phyloP scores from a whole-genome alignment of 2,888 invertebrate genomes.

The Pachymerium ferrugineum region DNA sequence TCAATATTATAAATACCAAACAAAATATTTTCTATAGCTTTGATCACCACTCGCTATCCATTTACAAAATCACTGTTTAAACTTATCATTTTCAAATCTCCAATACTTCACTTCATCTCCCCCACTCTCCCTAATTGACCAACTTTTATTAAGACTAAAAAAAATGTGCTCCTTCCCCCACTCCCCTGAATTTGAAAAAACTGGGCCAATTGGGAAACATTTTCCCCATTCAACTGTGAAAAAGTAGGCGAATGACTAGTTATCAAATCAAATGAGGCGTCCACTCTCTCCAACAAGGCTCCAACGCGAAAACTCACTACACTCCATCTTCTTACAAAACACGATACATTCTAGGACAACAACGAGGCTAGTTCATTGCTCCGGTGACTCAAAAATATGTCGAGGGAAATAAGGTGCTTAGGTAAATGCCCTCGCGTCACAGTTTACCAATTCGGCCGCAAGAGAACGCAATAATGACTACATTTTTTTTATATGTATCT shows the following conservation, averaged over 20 bases:
- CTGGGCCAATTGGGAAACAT: not conserved
- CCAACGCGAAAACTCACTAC: not conserved
- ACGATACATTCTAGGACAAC: too few species aligned
- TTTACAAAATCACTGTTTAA: too few species aligned
- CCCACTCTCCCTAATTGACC: too few species aligned
- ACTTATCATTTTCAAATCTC: too few species aligned
- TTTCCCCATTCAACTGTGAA: not conserved
- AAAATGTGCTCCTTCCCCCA: not conserved
- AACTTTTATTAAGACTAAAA: too few species aligned
- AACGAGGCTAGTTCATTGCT: slow-evolving; percentile 20
- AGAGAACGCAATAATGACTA: not conserved
- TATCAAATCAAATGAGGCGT: not conserved
- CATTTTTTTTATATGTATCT: not conserved
- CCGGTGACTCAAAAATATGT: slow-evolving; percentile 2
- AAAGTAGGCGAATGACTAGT: not conserved
- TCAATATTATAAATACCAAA: too few species aligned
- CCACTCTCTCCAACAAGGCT: not conserved
- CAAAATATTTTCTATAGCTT: too few species aligned
- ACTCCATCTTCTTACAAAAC: too few species aligned
- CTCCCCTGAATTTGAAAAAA: too few species aligned
- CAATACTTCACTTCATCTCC: too few species aligned
- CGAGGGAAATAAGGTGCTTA: slow-evolving; percentile 16
- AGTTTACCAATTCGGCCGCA: slow-evolving; percentile 23
- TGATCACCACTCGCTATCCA: too few species aligned
- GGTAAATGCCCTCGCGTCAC: slow-evolving; percentile 15